Evolutionary conservation across 1,140 invertebrate genomes (phyloP).

Genomic region (Pseudomyrmex sp.): DNA sequence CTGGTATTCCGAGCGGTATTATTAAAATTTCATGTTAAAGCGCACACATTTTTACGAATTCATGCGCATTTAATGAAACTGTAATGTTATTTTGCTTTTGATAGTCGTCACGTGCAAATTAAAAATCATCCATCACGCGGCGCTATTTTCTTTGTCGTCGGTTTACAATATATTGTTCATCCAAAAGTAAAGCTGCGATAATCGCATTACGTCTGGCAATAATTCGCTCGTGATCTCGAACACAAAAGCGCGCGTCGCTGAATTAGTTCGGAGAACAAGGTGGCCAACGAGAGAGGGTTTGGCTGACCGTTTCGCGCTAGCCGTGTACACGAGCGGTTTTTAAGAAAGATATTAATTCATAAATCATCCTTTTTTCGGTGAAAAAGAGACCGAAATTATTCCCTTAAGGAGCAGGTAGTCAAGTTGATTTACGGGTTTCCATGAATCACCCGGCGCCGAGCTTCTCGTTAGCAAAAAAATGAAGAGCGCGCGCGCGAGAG

Average conservation of each 20-base stretch:
- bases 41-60: background rate
- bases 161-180: background rate
- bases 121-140: background rate
- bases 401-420: conserved; percentile 57
- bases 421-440: conserved; percentile 63
- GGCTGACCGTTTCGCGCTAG: conserved; percentile 24
- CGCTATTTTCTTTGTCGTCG: background rate
- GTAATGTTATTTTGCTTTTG: background rate
- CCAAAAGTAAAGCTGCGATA: background rate
- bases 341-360: conserved; percentile 67
- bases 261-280: background rate
- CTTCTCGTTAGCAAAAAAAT: conserved; percentile 57
- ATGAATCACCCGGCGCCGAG: conserved; percentile 55
- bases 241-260: background rate
- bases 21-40: conserved; percentile 32
- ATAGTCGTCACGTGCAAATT: background rate
- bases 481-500: conserved; percentile 27
- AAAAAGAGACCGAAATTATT: conserved; percentile 62
- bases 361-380: conserved; percentile 40
- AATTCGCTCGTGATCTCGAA: background rate
- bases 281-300: background rate
- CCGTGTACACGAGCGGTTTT: conserved; percentile 21
- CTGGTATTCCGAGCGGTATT: conserved; percentile 37
- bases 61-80: background rate
- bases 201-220: background rate